Percentiles rank a stretch among this genome's conserved stretches.
Evolutionary conservation across 2,888 invertebrate genomes (phyloP).

Genomic region (Campoplex nolae): DNA sequence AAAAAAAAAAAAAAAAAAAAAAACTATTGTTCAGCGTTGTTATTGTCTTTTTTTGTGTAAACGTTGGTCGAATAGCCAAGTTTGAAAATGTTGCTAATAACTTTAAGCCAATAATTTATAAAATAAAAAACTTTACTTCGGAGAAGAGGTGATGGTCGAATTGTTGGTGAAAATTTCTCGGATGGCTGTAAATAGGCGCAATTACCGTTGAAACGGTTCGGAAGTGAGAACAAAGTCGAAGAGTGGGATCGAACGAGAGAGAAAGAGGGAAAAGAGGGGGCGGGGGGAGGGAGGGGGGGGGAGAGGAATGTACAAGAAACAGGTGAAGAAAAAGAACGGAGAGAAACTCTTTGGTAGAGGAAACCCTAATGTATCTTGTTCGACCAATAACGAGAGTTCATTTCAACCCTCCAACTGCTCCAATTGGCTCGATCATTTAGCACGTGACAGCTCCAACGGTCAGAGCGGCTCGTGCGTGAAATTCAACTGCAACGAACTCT

Average conservation of each 20-base stretch:
- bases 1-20: neutral
- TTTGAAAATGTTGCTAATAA: neutral
- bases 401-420: slow-evolving; percentile 47
- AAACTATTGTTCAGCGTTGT: no score
- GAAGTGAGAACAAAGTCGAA: slow-evolving; percentile 20
- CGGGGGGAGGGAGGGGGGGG: neutral
- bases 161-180: slow-evolving; percentile 18
- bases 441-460: slow-evolving; percentile 76
- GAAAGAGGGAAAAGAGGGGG: neutral
- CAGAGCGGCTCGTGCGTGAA: slow-evolving; percentile 74
- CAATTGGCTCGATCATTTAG: slow-evolving; percentile 69
- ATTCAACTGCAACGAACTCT: slow-evolving; percentile 60
- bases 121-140: neutral
- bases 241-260: neutral
- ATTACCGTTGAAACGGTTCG: slow-evolving; percentile 50
- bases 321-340: slow-evolving; percentile 32
- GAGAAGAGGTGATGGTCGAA: neutral
- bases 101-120: neutral
- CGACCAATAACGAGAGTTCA: slow-evolving; percentile 45
- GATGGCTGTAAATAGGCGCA: slow-evolving; percentile 30
- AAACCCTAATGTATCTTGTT: slow-evolving; percentile 15
- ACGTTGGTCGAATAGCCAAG: neutral
- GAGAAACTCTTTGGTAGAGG: slow-evolving; percentile 28
- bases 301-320: slow-evolving; percentile 8
- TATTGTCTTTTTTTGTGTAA: no score